These are phyloP conservation scores for Limnephilus auricula DNA, from an alignment of 2,888 invertebrate genomes.

Conservation along the genomic window DNA sequence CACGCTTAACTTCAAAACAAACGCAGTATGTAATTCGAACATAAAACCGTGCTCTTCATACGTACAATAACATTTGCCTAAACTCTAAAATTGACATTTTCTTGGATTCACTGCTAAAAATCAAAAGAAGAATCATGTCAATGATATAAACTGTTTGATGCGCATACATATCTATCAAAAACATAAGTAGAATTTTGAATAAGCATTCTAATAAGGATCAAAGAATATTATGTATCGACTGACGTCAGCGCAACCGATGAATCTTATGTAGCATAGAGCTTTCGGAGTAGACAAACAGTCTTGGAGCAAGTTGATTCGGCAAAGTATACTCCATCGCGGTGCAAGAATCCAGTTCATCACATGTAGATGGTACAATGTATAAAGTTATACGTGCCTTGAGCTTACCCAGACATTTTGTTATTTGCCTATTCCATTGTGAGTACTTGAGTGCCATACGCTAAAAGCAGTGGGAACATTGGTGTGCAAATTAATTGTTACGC, in stretches of 20 bases:
- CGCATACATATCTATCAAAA: too few relatives aligned
- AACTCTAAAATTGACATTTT: too few relatives aligned
- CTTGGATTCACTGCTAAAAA: too few relatives aligned
- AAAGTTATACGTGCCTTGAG: constrained; percentile 4
- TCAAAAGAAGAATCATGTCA: too few relatives aligned
- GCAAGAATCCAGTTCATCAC: constrained; percentile 1
- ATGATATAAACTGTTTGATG: too few relatives aligned
- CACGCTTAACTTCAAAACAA: too few relatives aligned
- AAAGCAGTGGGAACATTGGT: constrained; percentile 16
- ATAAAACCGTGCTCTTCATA: too few relatives aligned
- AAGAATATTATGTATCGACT: neutral
- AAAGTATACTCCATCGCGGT: neutral
- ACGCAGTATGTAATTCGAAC: too few relatives aligned
- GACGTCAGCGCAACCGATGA: neutral
- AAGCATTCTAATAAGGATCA: neutral
- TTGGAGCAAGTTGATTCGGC: neutral
- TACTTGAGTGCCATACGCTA: constrained; percentile 30
- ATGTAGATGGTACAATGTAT: neutral
- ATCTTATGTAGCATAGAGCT: neutral
- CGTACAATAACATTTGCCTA: too few relatives aligned
- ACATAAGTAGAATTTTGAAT: neutral
- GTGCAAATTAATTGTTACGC: neutral
- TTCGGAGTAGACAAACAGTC: neutral
- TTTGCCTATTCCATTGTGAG: constrained; percentile 39
- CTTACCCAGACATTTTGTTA: constrained; percentile 40